A percentile compares a stretch with the other conserved stretches of the same genome.
These are phyloP conservation scores for Abramis brama DNA, from an alignment of 2,113 vertebrate genomes.

Conservation along the genomic window DNA sequence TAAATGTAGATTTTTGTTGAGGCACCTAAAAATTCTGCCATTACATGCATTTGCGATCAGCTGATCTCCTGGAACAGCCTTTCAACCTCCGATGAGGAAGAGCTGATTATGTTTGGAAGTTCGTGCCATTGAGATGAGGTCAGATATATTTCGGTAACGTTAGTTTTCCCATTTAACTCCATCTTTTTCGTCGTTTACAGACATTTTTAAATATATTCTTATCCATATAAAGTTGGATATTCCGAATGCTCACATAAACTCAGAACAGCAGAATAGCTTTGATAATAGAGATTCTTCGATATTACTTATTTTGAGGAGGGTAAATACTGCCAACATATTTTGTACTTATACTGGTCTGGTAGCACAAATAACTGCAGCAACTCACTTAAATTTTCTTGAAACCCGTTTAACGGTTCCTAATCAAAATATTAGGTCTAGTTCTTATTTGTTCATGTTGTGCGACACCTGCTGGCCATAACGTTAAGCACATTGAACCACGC, in stretches of 20 bases:
- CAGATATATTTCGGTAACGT: neutral
- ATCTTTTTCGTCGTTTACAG: neutral
- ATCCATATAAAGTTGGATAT: neutral
- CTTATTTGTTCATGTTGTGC: constrained; percentile 5
- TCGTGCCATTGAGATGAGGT: neutral
- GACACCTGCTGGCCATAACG: constrained; percentile 48
- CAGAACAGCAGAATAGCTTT: neutral
- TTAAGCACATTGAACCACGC: neutral
- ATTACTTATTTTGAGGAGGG: neutral
- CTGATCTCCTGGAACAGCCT: neutral
- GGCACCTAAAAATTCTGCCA: neutral
- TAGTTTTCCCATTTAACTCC: neutral
- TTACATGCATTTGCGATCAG: neutral
- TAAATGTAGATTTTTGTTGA: neutral
- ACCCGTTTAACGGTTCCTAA: neutral
- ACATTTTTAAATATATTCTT: neutral
- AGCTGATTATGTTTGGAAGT: neutral
- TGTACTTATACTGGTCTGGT: neutral
- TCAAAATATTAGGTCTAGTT: neutral
- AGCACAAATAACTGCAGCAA: neutral
- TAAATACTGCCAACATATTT: neutral
- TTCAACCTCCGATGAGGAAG: neutral
- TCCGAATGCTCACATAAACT: neutral
- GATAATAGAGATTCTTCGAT: neutral
- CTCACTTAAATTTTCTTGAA: neutral